Base-by-base conservation (phyloP, 2,888 invertebrate species). In the Camptogramma bilineatum region DNA sequence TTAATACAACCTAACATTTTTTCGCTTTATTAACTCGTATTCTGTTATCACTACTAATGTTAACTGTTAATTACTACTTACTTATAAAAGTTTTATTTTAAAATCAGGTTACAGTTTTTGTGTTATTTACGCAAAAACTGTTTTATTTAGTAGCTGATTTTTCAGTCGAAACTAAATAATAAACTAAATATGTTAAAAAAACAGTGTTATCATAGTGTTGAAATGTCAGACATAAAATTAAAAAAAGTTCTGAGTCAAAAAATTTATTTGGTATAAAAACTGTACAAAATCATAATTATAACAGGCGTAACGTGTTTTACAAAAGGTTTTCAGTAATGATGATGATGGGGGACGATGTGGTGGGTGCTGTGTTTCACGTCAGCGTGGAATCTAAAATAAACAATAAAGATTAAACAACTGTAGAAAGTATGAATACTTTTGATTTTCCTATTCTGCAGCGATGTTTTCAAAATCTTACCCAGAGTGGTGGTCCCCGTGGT, bases 401-500 rank as follows among this genome's bases (percentile, higher is more conserved):
- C 19, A 52, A 24, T 18, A 34, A 46, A 18, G 9, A 50, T 50
- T 44, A 31, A 16, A 4, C 10, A 39, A 39, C 10, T n/a, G n/a
- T n/a, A n/a, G n/a, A n/a, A 13, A 39, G 3, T 10, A 34, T 10
- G 13, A 13, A 13, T 1, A 34, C 3, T 34, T 34, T 39, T 39
- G 2, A 13, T 13, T 39, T 13, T 39, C 3, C 13, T 39, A 13
- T 39, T 39, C 10, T 39, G 2, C 3, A 39, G 34, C 13, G 2
- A 39, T 13, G 3, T 4, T 9, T 39, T 13, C 3, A 39, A 10
- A 4, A 13, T 39, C 34, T 78, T 80, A 92, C 83, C 93, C 94
- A 63, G 79, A 79, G 72, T 92, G 87, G 66, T 93, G 85, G 74
- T 93, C 93, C n/a, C 88, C 92, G 70, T 86, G 86, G 79, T 94